Percentiles rank a stretch among this genome's conserved stretches.
phyloP scores from a whole-genome alignment of 2,797 vertebrate species.

The Dendrocincla tyrannina region DNA sequence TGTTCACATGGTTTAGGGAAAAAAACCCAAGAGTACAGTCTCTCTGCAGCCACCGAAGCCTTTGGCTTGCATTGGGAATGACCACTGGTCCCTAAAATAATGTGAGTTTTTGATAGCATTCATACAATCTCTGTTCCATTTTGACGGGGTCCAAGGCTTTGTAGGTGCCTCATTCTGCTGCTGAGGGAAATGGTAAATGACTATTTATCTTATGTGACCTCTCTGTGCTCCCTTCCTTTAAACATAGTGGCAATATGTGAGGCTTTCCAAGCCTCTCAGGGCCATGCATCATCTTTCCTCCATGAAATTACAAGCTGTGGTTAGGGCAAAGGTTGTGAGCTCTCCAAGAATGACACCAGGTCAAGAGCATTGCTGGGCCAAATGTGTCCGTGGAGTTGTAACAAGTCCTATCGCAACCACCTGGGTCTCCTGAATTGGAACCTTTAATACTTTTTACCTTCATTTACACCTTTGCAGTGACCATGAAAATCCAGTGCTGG shows the following conservation, averaged over 20 bases:
- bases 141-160: not conserved
- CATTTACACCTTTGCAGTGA: not conserved
- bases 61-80: not conserved
- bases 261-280: not conserved
- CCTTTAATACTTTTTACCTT: not conserved
- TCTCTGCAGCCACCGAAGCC: not conserved
- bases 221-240: slow-evolving; percentile 16
- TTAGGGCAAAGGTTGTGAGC: slow-evolving; percentile 43
- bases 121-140: not conserved
- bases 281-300: slow-evolving; percentile 32
- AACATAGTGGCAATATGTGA: slow-evolving; percentile 6
- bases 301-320: slow-evolving; percentile 61
- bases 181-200: not conserved
- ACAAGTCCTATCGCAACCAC: rapidly evolving
- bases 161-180: not conserved
- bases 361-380: not conserved
- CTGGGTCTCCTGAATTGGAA: not conserved
- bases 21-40: not conserved
- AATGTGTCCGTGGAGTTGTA: not conserved
- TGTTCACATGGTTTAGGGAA: not conserved
- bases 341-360: not conserved
- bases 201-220: not conserved
- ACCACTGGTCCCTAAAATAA: not conserved
- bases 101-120: not conserved
- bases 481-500: not conserved